A percentile compares a stretch with the other conserved stretches of the same genome.
Evolutionary conservation across 2,888 invertebrate genomes (phyloP).

Genomic region (Lapara coniferarum): DNA sequence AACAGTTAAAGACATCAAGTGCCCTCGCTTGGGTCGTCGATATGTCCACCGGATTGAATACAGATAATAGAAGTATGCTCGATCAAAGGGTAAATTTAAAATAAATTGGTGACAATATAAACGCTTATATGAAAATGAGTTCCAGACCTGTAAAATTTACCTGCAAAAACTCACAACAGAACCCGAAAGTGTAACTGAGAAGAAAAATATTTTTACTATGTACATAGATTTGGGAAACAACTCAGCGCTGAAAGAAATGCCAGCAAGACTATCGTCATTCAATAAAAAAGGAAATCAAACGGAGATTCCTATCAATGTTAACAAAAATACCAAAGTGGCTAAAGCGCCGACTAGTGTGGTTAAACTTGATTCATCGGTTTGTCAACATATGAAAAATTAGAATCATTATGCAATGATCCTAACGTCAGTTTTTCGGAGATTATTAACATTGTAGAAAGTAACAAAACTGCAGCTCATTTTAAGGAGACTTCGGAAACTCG

Average conservation of each 20-base stretch:
- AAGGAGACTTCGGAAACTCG: too few relatives aligned
- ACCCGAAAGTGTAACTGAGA: conserved; percentile 73
- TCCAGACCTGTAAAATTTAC: conserved; percentile 60
- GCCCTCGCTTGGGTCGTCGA: conserved; percentile 88
- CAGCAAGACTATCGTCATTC: conserved; percentile 78
- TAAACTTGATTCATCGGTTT: conserved; percentile 45
- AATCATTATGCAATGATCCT: conserved; percentile 68
- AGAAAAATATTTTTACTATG: conserved; percentile 93
- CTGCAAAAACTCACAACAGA: conserved; percentile 48
- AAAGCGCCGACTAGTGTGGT: conserved; percentile 31
- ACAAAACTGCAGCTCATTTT: neutral
- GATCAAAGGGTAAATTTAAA: conserved; percentile 38
- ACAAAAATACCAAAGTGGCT: conserved; percentile 40
- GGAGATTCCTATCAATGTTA: conserved; percentile 43
- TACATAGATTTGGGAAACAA: conserved; percentile 89
- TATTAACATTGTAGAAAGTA: conserved; percentile 50
- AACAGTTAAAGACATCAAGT: conserved; percentile 51
- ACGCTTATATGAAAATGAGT: conserved; percentile 54
- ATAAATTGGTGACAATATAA: conserved; percentile 49
- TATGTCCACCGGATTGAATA: conserved; percentile 73
- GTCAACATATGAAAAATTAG: conserved; percentile 65
- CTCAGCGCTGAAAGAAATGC: conserved; percentile 82
- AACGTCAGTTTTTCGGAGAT: conserved; percentile 71
- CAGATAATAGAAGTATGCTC: conserved; percentile 37
- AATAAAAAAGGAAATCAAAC: conserved; percentile 51